A percentile compares a stretch with the other conserved stretches of the same genome.
Evolutionary conservation across 2,888 invertebrate genomes (phyloP).

Genomic region (Psylliodes chrysocephalus): DNA sequence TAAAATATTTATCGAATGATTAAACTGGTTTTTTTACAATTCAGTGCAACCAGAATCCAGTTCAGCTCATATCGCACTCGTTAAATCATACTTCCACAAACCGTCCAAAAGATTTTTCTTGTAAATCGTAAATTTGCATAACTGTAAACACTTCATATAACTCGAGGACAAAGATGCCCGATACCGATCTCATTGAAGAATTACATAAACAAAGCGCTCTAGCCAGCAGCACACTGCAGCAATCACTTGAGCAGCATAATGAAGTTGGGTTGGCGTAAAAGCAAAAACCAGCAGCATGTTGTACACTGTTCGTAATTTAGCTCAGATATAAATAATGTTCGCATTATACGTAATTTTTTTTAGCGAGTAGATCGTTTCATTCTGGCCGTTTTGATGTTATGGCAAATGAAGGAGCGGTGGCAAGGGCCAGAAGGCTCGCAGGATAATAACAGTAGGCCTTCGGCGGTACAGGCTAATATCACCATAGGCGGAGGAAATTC

Average conservation of each 20-base stretch:
- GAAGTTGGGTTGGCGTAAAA: slow-evolving; percentile 3
- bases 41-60: too few relatives aligned
- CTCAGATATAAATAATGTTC: slow-evolving; percentile 35
- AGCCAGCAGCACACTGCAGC: slow-evolving; percentile 5
- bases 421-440: slow-evolving; percentile 39
- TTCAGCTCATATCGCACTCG: too few relatives aligned
- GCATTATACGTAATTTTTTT: slow-evolving; percentile 33
- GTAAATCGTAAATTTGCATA: background rate
- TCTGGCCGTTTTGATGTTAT: slow-evolving; percentile 42
- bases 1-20: too few relatives aligned
- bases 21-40: too few relatives aligned
- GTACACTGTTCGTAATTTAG: slow-evolving; percentile 29
- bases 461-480: slow-evolving; percentile 25
- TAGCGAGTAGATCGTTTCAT: slow-evolving; percentile 32
- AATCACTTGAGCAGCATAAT: slow-evolving; percentile 17
- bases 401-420: slow-evolving; percentile 42
- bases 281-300: slow-evolving; percentile 29
- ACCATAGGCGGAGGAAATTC: background rate
- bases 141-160: background rate
- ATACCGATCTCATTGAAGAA: slow-evolving; percentile 18
- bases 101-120: too few relatives aligned
- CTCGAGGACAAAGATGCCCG: background rate
- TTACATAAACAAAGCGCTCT: slow-evolving; percentile 16
- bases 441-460: slow-evolving; percentile 38
- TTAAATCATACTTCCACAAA: too few relatives aligned